Evolutionary conservation across 2,888 invertebrate genomes (phyloP).

Genomic region (Rutpela maculata): DNA sequence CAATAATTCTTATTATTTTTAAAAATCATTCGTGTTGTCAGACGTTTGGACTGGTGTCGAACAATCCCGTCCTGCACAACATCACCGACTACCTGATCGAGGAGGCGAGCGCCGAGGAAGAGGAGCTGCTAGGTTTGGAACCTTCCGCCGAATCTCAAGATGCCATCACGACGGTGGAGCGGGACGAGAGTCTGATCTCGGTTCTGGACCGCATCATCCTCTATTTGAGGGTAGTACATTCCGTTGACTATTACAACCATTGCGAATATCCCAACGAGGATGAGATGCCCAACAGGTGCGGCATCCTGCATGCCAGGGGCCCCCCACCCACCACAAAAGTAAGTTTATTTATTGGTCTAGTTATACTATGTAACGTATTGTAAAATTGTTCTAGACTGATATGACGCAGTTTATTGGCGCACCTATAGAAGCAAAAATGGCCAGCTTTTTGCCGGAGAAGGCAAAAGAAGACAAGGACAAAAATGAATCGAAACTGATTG

Average conservation of each 20-base stretch:
- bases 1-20: no score
- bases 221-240: conserved; percentile 97
- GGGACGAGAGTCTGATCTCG: conserved; percentile 83
- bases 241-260: conserved; percentile 99
- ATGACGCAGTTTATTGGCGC: conserved; percentile 85
- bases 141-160: conserved; percentile 74
- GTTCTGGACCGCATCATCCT: conserved; percentile 89
- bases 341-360: no score
- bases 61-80: conserved; percentile 95
- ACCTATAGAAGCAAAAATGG: conserved; percentile 93
- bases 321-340: conserved; percentile 87
- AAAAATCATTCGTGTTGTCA: conserved; percentile 57
- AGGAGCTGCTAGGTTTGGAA: conserved; percentile 88
- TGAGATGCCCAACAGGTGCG: conserved; percentile 99
- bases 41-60: conserved; percentile 84
- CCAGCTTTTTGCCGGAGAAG: conserved; percentile 89
- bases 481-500: conserved; percentile 72
- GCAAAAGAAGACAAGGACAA: conserved; percentile 83
- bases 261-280: conserved; percentile 99
- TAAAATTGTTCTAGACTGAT: conserved; percentile 77
- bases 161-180: conserved; percentile 77
- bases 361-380: no score
- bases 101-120: conserved; percentile 98
- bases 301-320: conserved; percentile 97
- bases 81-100: conserved; percentile 98